Base-by-base conservation (phyloP, 2,888 invertebrate species). In the Papilio protenor region DNA sequence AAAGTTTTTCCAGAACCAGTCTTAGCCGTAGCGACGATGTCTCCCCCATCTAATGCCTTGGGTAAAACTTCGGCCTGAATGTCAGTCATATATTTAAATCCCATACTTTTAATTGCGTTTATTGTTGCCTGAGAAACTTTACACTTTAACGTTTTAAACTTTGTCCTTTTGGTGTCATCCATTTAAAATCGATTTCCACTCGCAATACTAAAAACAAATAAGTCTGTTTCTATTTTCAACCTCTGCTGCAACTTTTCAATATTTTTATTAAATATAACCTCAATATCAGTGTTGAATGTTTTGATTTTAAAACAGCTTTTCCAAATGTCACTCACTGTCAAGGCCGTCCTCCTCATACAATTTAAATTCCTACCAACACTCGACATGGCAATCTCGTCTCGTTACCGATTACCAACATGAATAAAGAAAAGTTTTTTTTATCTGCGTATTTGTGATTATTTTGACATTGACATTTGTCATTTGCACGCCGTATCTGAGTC, bases 1-100 rank as follows among this genome's bases (percentile, higher is more conserved):
- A 99, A 91, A 0, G 99, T 99, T 95, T 99, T 99, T 73, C 99
- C 99, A 77, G 99, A 99, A 0, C 99, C 99, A 18, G 99, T 99
- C 92, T 98, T 98, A 0, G 99, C 99, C 77, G 98, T 97, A 45
- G 98, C 99, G 40, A 99, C 97, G 78, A 99, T 94, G 95, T 99
- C 99, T 81, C 97, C 94, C 3, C 99, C 99, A 89, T 98, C 97
- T 75, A 99, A 91, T 40, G 99, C 95, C 66, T 97, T 96, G 0
- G 98, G 98, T 86, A 99, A 96, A 5, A 98, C 95, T 88, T 97
- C 97, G 0, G 97, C 96, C 91, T 98, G 99, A 86, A 99, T 99
- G 91, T 98, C 97, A 1, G 99, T 99, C 98, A 99, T 98, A 71
- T 96, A 96, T 27, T 96, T 96, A 88, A 99, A 99, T 12, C 98